Evolutionary conservation across 2,888 invertebrate species (phyloP).

Genomic region (Magallana nippona): DNA sequence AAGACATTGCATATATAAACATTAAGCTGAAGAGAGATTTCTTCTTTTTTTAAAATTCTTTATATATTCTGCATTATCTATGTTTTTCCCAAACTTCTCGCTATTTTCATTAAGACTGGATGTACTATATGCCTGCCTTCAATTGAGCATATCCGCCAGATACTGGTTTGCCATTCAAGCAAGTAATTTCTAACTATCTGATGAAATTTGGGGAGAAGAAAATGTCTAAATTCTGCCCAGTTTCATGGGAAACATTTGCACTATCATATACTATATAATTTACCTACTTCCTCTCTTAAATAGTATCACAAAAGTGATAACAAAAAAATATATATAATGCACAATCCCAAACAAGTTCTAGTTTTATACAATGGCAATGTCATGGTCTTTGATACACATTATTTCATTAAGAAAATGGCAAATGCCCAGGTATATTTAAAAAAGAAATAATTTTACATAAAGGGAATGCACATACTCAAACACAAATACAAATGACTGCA

Average conservation of each 20-base stretch:
- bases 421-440: too few species aligned
- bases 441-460: too few species aligned
- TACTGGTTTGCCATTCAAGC: conserved; percentile 28
- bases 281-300: background rate
- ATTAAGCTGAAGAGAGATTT: background rate
- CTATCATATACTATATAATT: background rate
- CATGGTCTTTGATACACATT: too few species aligned
- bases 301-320: background rate
- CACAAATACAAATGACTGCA: too few species aligned
- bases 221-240: background rate
- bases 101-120: conserved; percentile 18
- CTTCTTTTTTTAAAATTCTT: background rate
- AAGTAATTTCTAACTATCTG: conserved; percentile 28
- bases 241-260: conserved; percentile 22
- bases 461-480: too few species aligned
- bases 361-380: too few species aligned
- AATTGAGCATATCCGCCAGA: conserved; percentile 20
- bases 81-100: background rate
- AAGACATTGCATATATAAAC: background rate
- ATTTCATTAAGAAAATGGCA: too few species aligned
- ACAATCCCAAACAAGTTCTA: too few species aligned
- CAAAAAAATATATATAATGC: background rate
- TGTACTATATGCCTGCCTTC: conserved; percentile 6
- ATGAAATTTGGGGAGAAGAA: conserved; percentile 6
- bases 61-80: conserved; percentile 13